These are phyloP conservation scores for Dendronephthya gigantea DNA, from an alignment of 64 coral and sea anemone species.

Conservation along the genomic window DNA sequence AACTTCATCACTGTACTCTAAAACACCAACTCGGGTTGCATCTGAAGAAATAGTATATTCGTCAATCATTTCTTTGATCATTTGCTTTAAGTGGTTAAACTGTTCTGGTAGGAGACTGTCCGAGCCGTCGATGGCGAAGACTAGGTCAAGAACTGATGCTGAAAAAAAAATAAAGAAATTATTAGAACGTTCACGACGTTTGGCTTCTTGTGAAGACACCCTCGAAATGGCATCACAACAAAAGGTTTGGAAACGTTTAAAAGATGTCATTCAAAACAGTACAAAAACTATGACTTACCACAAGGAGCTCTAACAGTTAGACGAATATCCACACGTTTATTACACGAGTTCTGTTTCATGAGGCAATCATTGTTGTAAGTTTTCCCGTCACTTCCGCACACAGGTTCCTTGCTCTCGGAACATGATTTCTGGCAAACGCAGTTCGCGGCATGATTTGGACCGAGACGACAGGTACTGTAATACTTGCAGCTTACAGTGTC, in stretches of 20 bases:
- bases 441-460: not conserved
- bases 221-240: not conserved
- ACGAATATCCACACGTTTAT: not conserved
- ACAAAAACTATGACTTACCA: conserved; percentile 25
- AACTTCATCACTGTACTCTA: not conserved
- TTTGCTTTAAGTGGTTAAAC: conserved; percentile 30
- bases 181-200: not conserved
- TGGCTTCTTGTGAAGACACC: not conserved
- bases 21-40: not conserved
- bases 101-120: conserved; percentile 13
- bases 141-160: conserved; percentile 42
- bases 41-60: conserved; percentile 16
- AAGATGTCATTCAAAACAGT: too few relatives aligned
- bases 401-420: not conserved
- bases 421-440: not conserved
- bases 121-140: conserved; percentile 26
- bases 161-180: not conserved
- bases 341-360: conserved; percentile 43
- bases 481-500: not conserved
- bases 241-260: too few relatives aligned
- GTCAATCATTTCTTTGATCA: conserved; percentile 10
- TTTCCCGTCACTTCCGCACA: conserved; percentile 53
- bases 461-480: not conserved
- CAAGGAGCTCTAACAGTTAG: conserved; percentile 38
- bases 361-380: conserved; percentile 58